A percentile compares a stretch with the other conserved stretches of the same genome.
Conservation (phyloP, 53 echinoderm and acorn worm genomes). For the Echinarachnius parma region DNA sequence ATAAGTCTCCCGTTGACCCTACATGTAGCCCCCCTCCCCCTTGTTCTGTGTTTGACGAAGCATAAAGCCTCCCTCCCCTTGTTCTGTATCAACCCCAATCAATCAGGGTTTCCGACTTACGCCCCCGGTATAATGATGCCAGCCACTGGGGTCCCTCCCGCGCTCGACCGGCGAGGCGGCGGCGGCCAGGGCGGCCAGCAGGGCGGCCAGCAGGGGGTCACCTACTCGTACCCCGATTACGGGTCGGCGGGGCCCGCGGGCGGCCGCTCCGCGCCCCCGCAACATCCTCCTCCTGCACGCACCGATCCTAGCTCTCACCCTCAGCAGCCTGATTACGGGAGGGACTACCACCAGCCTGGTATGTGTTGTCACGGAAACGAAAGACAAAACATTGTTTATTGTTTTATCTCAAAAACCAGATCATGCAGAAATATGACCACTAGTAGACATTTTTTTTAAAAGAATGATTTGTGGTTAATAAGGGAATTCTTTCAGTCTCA, state of each 20-base stretch:
- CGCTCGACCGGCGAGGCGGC: slow-evolving; percentile 51
- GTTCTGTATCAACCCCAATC: slow-evolving; percentile 13
- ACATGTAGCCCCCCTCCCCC: too few relatives aligned
- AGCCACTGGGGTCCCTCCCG: slow-evolving; percentile 47
- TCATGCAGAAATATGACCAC: too few relatives aligned
- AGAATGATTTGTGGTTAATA: too few relatives aligned
- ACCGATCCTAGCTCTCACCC: slow-evolving; percentile 50
- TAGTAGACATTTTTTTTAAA: too few relatives aligned
- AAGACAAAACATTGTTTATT: too few relatives aligned
- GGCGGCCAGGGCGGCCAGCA: slow-evolving; percentile 46
- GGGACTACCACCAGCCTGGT: slow-evolving; percentile 71
- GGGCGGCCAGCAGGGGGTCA: slow-evolving; percentile 25
- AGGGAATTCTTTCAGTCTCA: too few relatives aligned
- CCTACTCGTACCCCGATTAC: slow-evolving; percentile 75
- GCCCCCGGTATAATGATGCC: slow-evolving; percentile 58
- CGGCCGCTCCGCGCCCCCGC: slow-evolving; percentile 43
- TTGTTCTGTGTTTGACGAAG: too few relatives aligned
- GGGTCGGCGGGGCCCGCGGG: slow-evolving; percentile 82
- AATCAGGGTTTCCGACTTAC: slow-evolving; percentile 58
- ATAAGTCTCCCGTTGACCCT: too few relatives aligned
- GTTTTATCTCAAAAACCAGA: too few relatives aligned
- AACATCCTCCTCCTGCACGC: slow-evolving; percentile 50
- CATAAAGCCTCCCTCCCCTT: slow-evolving; percentile 13
- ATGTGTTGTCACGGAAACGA: too few relatives aligned
- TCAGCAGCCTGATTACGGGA: slow-evolving; percentile 65